Evolutionary conservation across 2,888 invertebrate genomes (phyloP).

Genomic region (Thumatha senex): DNA sequence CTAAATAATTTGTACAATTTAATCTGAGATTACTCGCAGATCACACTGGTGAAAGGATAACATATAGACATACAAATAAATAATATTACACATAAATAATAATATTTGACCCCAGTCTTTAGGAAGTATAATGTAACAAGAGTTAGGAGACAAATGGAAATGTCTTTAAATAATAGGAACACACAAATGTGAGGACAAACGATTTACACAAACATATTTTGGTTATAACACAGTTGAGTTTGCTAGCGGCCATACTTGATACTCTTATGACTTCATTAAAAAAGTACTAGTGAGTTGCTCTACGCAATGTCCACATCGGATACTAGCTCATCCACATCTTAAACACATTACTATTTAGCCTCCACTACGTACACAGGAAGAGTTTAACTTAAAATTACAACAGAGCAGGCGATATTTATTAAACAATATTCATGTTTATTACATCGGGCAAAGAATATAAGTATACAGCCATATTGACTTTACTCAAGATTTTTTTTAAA

Average conservation of each 20-base stretch:
- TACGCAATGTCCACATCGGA: constrained; percentile 33
- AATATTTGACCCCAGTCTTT: constrained; percentile 78
- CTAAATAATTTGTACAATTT: constrained; percentile 81
- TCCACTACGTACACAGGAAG: constrained; percentile 61
- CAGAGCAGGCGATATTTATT: constrained; percentile 1
- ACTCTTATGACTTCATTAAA: constrained; percentile 32
- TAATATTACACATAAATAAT: constrained; percentile 72
- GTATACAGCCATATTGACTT: no score
- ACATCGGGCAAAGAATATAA: no score
- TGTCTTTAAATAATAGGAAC: constrained; percentile 75
- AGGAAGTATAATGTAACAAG: constrained; percentile 63
- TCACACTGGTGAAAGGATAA: constrained; percentile 60
- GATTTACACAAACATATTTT: constrained; percentile 60
- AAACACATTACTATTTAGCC: constrained; percentile 60
- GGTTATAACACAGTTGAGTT: constrained; percentile 58
- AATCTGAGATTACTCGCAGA: constrained; percentile 66
- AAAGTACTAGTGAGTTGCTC: constrained; percentile 43
- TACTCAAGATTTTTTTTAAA: no score
- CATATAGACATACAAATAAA: constrained; percentile 78
- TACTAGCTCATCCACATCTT: constrained; percentile 51
- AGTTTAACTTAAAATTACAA: constrained; percentile 60
- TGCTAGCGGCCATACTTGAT: constrained; percentile 40
- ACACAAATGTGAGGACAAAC: constrained; percentile 55
- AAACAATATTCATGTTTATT: not conserved
- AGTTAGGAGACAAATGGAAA: constrained; percentile 55